phyloP scores from a whole-genome alignment of 2,113 vertebrate genomes.

The Megaptera novaeangliae region DNA sequence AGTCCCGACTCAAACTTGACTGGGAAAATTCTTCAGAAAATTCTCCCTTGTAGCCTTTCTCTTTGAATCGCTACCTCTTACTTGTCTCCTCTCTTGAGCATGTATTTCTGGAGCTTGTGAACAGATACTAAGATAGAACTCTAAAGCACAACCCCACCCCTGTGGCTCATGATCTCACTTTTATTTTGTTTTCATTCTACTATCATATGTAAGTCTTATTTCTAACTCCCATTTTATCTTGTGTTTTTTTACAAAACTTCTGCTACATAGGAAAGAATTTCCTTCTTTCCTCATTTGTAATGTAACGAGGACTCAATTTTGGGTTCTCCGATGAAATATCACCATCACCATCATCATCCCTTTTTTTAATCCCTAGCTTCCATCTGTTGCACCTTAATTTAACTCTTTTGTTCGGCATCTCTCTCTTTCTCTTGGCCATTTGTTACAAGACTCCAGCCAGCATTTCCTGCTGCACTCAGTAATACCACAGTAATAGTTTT shows the following conservation, averaged over 20 bases:
- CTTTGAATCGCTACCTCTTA: not conserved
- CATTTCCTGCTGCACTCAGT: conserved; percentile 74
- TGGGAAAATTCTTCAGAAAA: not conserved
- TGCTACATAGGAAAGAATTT: conserved; percentile 69
- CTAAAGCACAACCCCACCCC: fast-evolving
- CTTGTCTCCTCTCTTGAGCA: not conserved
- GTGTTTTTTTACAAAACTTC: conserved; percentile 51
- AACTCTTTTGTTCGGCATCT: conserved; percentile 63
- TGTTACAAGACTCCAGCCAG: conserved; percentile 74
- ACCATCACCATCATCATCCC: not conserved
- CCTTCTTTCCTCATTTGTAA: conserved; percentile 60
- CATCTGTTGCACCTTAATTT: conserved; percentile 67
- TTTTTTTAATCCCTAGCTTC: conserved; percentile 40
- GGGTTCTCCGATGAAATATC: not conserved
- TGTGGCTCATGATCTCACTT: not conserved
- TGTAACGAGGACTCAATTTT: conserved; percentile 13
- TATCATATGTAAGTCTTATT: not conserved
- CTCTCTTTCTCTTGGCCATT: conserved; percentile 67
- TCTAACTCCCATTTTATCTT: not conserved
- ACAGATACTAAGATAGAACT: not conserved
- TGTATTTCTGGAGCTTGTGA: not conserved
- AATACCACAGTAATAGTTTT: conserved; percentile 74
- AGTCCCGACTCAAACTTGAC: not conserved
- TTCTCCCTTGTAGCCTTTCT: not conserved
- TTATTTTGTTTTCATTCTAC: not conserved